Evolutionary conservation across 2,888 invertebrate genomes (phyloP), one percentile per base, ranked within the genome.

Genomic region (Himalopsyche tibetana): DNA sequence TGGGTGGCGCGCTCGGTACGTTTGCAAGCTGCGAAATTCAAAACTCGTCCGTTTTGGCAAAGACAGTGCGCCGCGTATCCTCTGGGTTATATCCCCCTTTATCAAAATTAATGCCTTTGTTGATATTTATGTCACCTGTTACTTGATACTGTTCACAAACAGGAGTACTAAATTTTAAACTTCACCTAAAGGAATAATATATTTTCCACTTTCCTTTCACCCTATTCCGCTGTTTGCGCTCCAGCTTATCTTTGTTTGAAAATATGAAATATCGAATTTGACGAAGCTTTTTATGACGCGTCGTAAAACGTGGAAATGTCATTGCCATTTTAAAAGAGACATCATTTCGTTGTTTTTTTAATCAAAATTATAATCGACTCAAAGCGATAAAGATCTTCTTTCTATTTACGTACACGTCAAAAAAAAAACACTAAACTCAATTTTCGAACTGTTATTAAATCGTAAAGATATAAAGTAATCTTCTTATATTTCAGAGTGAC

Each of bases 111-210:
- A 84, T 84, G 84, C 40, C 81, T 55, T 38, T 81, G 84, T 84
- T 84, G 84, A 84, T 84, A 84, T 84, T 84, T 80, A 80, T 80
- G 81, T 84, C 84, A 84, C 84, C 84, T 84, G 84, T 84, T 84
- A 84, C 84, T 84, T 84, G 84, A 84, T 81, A 84, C 55, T 80
- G 81, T 81, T 80, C 55, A 36, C 56, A n/a, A 80, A 74, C 63
- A 42, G 80, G 81, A 63, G 81, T 84, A 80, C 55, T 84, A 81
- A 84, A 80, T 84, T 84, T 84, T 84, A 84, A 84, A 55, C 81
- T 84, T 84, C 55, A 80, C 55, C 80, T 40, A 84, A 74, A 84
- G 80, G 40, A 80, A 84, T 84, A 56, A 84, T 84, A 55, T 84
- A 84, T 81, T 80, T 84, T 45, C 51, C 82, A 17, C 55, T 55